Evolutionary conservation across 2,113 vertebrate species (phyloP).

Genomic region (Rostratula benghalensis): DNA sequence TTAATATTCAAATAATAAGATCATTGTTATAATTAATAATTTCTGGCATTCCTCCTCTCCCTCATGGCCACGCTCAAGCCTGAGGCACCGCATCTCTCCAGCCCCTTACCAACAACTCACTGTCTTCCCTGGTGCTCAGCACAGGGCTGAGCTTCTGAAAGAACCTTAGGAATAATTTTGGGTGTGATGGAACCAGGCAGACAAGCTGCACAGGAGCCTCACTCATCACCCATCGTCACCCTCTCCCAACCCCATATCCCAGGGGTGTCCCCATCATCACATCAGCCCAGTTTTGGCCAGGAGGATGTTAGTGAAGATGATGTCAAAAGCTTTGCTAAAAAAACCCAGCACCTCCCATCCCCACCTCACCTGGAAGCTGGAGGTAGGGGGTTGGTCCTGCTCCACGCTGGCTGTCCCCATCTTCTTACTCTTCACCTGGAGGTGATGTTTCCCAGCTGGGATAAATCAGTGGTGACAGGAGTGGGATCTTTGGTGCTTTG

Average conservation of each 20-base stretch:
- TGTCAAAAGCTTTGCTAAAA: neutral
- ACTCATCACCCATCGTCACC: neutral
- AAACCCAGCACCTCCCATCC: neutral
- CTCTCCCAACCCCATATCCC: accelerated
- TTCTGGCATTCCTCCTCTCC: neutral
- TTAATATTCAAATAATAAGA: neutral
- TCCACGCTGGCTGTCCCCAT: neutral
- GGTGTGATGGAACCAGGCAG: neutral
- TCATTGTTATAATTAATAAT: neutral
- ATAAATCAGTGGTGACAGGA: neutral
- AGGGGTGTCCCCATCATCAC: neutral
- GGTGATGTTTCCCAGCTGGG: neutral
- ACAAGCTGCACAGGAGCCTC: too few species aligned
- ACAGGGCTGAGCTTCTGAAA: neutral
- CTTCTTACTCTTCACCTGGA: neutral
- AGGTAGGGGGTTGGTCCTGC: neutral
- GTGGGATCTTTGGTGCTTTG: accelerated
- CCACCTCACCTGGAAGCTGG: neutral
- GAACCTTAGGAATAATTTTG: neutral
- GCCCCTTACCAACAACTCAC: too few species aligned
- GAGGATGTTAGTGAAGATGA: neutral
- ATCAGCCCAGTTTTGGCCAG: accelerated
- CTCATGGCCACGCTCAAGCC: accelerated
- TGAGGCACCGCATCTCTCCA: too few species aligned
- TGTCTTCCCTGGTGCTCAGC: neutral